These are phyloP conservation scores for Heliconius eleuchia DNA, from an alignment of 1,140 invertebrate species.

Conservation along the genomic window DNA sequence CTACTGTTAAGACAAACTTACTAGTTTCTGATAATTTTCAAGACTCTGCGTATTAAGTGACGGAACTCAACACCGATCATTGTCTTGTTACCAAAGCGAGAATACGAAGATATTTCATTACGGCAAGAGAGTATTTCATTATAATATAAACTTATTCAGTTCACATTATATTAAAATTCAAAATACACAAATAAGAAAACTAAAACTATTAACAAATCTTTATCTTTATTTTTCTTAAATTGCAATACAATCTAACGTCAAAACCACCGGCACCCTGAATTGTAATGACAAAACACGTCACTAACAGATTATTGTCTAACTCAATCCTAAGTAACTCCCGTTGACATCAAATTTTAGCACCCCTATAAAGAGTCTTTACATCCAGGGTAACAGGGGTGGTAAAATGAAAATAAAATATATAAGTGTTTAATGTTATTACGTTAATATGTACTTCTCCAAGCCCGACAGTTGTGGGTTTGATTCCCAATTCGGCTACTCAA, in stretches of 20 bases:
- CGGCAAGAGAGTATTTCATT: too few relatives aligned
- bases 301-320: slow-evolving; percentile 42
- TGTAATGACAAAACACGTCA: slow-evolving; percentile 22
- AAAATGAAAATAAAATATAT: not conserved
- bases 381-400: not conserved
- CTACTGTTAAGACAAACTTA: too few relatives aligned
- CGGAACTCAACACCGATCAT: too few relatives aligned
- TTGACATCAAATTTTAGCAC: slow-evolving; percentile 55
- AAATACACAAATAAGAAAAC: not conserved
- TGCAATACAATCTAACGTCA: not conserved
- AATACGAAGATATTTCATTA: too few relatives aligned
- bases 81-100: too few relatives aligned
- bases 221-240: not conserved
- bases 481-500: too few relatives aligned
- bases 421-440: not conserved
- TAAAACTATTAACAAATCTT: not conserved
- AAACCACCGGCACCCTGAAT: not conserved
- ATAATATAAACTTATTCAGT: too few relatives aligned
- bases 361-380: slow-evolving; percentile 28
- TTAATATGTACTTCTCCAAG: not conserved
- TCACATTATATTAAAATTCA: too few relatives aligned
- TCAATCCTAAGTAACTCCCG: slow-evolving; percentile 37
- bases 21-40: too few relatives aligned
- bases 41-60: too few relatives aligned
- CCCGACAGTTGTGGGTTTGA: too few relatives aligned